These are phyloP conservation scores for Ptychobarbus kaznakovi DNA, from an alignment of 2,797 vertebrate genomes.

Conservation along the genomic window DNA sequence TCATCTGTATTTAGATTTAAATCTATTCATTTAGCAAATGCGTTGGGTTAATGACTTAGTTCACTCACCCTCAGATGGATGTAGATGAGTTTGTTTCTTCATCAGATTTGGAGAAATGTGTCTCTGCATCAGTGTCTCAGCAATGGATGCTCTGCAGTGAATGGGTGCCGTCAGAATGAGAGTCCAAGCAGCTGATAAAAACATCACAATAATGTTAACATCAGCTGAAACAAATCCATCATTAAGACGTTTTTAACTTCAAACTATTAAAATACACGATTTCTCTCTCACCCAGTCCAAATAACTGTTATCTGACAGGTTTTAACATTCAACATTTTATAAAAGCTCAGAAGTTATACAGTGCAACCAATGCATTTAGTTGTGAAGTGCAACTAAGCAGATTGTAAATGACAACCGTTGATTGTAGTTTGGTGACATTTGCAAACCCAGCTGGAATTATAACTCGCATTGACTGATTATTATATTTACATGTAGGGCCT, in stretches of 20 bases:
- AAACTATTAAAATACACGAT: background rate
- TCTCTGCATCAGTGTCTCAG: background rate
- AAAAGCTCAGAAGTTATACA: background rate
- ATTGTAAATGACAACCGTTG: background rate
- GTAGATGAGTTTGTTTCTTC: background rate
- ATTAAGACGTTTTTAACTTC: background rate
- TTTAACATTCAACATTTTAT: background rate
- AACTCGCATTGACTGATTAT: background rate
- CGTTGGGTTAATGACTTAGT: background rate
- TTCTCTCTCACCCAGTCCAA: background rate
- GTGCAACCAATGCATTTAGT: background rate
- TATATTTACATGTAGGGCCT: background rate
- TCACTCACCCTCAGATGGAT: background rate
- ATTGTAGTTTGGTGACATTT: background rate
- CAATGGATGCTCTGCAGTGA: background rate
- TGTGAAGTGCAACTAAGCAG: background rate
- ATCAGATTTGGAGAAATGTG: background rate
- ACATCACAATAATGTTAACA: too few species aligned
- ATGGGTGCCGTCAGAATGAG: background rate
- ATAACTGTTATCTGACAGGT: background rate
- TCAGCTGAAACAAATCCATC: background rate
- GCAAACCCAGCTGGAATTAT: background rate
- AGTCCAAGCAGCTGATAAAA: background rate
- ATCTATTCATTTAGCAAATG: background rate
- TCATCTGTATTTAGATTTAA: background rate